Conservation (phyloP, 2,113 vertebrate species). For the Sinocyclocheilus grahami region DNA sequence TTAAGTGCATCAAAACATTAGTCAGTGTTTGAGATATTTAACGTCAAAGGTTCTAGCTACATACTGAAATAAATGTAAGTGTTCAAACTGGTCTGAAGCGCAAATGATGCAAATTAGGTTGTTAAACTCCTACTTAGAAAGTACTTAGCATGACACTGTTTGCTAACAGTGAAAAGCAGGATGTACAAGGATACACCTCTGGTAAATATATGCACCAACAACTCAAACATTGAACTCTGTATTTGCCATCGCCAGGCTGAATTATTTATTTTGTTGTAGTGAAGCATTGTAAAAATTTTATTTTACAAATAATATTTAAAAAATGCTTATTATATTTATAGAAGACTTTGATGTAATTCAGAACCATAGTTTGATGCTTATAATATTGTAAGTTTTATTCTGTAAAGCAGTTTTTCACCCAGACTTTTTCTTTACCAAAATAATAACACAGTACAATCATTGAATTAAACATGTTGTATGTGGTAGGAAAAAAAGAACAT, state of each 20-base stretch:
- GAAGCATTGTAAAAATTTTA: background rate
- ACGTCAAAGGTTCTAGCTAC: background rate
- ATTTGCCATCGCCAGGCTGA: background rate
- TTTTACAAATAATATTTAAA: background rate
- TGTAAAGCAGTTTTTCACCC: background rate
- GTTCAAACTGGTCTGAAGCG: no score
- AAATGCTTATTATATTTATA: background rate
- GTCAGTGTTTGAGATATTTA: background rate
- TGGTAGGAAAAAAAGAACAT: background rate
- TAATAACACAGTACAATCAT: background rate
- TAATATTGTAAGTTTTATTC: background rate
- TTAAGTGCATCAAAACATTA: background rate
- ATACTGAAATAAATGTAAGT: background rate
- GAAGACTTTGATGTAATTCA: background rate
- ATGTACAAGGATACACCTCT: slow-evolving; percentile 71
- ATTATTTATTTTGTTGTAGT: background rate
- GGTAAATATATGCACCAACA: slow-evolving; percentile 68
- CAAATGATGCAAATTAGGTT: background rate
- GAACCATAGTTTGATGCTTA: background rate
- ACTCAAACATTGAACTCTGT: slow-evolving; percentile 48
- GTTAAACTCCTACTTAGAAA: background rate
- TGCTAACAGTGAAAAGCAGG: slow-evolving; percentile 68
- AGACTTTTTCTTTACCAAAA: background rate
- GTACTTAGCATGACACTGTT: slow-evolving; percentile 40
- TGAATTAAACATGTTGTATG: background rate